These are phyloP conservation scores for Sylvia borin DNA, from an alignment of 2,797 vertebrate genomes.

Conservation along the genomic window DNA sequence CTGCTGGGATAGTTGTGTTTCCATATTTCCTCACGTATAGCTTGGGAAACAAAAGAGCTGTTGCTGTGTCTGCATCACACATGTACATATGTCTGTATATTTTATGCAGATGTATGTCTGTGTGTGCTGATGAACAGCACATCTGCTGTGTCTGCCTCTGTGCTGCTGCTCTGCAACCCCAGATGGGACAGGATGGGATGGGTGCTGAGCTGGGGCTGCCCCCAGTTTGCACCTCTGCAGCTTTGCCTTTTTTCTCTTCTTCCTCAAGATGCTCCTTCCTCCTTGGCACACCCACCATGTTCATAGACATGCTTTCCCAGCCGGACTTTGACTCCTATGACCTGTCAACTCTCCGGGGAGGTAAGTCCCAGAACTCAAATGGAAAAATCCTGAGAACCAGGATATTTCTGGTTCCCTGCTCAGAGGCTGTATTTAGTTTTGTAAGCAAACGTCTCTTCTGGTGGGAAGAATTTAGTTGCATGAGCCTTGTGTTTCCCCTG, in stretches of 20 bases:
- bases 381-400: neutral
- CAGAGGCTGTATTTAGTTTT: neutral
- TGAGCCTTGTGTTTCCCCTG: neutral
- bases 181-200: neutral
- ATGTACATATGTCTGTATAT: accelerated
- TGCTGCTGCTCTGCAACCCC: neutral
- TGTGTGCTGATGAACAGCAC: accelerated
- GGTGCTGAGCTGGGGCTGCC: neutral
- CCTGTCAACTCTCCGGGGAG: slow-evolving; percentile 80
- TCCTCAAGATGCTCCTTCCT: slow-evolving; percentile 79
- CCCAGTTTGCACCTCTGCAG: neutral
- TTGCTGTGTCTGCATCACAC: neutral
- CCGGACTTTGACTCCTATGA: slow-evolving; percentile 79
- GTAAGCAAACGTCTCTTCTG: neutral
- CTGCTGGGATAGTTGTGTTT: neutral
- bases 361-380: slow-evolving; percentile 72
- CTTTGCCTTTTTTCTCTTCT: neutral
- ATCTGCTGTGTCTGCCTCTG: accelerated
- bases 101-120: accelerated
- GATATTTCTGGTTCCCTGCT: neutral
- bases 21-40: neutral
- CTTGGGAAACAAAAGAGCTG: neutral
- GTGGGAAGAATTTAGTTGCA: neutral
- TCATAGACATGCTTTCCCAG: slow-evolving; percentile 86
- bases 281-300: slow-evolving; percentile 92